Base-by-base conservation (phyloP, 2,797 vertebrate species). In the Poecile montanus region DNA sequence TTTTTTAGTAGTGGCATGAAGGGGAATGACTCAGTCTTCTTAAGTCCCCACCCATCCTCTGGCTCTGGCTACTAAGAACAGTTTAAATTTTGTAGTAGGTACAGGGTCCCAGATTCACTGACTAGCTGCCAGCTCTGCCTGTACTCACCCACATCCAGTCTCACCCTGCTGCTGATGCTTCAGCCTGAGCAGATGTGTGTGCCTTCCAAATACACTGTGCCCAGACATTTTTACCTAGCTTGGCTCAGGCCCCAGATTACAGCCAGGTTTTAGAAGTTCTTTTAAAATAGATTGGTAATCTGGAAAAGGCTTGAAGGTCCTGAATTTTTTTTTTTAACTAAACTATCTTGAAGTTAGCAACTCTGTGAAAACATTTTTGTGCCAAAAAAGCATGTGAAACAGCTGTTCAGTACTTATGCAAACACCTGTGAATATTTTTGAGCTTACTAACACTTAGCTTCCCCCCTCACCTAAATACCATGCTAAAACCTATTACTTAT, bases 391-490 rank as follows among this genome's bases (percentile, higher is more conserved):
- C 42, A 44, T 45, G 54, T 68, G 70, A 84, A 92, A 42, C 94
- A 92, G 94, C 75, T 89, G 91, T 66, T 88, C 70, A 51, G 79
- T 77, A 71, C 73, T 94, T 94, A 83, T 6, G 47, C 82, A 94
- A 93, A 91, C 89, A 94, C 94, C 85, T 92, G 89, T 85, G 93
- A 93, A 88, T 94, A 88, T 74, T 95, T 95, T 94, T 88, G 89
- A 94, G 56, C 79, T 92, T 93, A 87, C 70, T 92, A 94, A 90
- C 63, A 81, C 44, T 76, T 73, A 79, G 67, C 67, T 95, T 86
- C 51, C 34, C 29, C 56, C 54, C 70, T 86, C 77, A 92, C 74
- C 74, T 91, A 81, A 86, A 32, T 45, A 57, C 76, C 67, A 38
- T 58, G 68, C 44, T 92, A 70, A 92, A 73, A 76, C 29, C 42